Base-by-base conservation (phyloP, 2,797 vertebrate genomes). In the Myotis vivesi region DNA sequence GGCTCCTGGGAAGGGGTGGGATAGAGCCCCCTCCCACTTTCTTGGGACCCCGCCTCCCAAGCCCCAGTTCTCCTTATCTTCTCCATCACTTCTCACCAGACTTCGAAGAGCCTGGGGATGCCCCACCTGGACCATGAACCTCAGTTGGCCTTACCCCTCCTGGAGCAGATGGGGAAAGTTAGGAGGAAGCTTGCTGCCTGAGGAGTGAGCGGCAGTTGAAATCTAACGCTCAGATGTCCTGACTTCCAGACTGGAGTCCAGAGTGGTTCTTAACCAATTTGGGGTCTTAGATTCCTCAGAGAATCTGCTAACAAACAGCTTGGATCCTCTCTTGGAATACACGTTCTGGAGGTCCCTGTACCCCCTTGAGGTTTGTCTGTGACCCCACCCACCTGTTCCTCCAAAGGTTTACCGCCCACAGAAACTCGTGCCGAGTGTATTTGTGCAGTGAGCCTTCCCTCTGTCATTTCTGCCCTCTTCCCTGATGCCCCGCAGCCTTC, bases 1-100 rank as follows among this genome's bases (percentile, higher is more conserved):
- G 1, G 89, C 89, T 96, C 79, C 91, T 84, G 86, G 92, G 88
- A 88, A 89, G 53, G 46, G 64, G n/a, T 46, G 44, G 72, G 86
- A 44, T 22, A 73, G 22, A 33, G n/a, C 73, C 64, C 57, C 76
- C 64, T 88, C 62, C 36, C 38, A n/a, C 64, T 49, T 89, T 53
- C 91, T 68, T 53, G 59, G 57, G 77, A 75, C 33, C 20, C 57
- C 38, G 23, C 41, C 66, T 46, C 25, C 66, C 36, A 33, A 76
- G 28, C 41, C 8, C 68, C 62, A 41, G 64, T 59, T 84, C 77
- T 77, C 11, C 15, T 53, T 22, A 25, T 46, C 72, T 23, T 90
- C 38, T 53, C 51, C 20, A 6, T 76, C 82, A 55, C 75, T 80
- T 75, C 69, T 85, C 69, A 28, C 20, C 33, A 88, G 77, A 69